Evolutionary conservation across 1,140 invertebrate genomes (phyloP), one percentile per base, ranked within the genome.

Genomic region (Halictus rubicundus): DNA sequence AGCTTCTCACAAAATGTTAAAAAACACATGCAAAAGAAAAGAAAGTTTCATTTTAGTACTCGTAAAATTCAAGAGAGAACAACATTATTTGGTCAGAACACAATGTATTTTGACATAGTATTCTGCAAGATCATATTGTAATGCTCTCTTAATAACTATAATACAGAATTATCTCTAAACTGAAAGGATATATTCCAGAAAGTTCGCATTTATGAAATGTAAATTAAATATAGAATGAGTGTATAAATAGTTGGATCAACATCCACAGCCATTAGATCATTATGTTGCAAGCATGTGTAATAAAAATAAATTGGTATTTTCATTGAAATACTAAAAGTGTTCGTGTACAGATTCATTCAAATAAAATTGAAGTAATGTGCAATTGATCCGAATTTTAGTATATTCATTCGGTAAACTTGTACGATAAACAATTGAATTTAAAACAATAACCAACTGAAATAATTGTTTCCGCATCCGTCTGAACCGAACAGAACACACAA

Each of bases 201-300:
- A 59, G 14, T 39, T 68, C 54, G 39, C 27, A 60, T 19, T 46
- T 64, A 76, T 49, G 60, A 16, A 16, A 65, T 60, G 14, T 72
- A 80, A 3, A 73, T 84, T 87, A 87, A 87, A 83, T 87, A 87
- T 87, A 84, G 77, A 80, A 80, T 23, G 42, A 63, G 65, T 59
- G 42, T 84, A 86, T 69, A 85, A 86, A 87, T 83, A 88, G 71
- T 80, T 68, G 68, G 52, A 59, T 80, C 73, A 88, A 83, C 79
- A 83, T 86, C 69, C 70, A 87, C 81, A 81, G 84, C 72, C 79
- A 78, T 66, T 87, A 80, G 69, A 80, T 54, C 42, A 74, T 78
- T 60, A 42, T 54, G 42, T 78, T 63, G 70, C 27, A 57, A 77
- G 59, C 32, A 65, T 59, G 14, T 23, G 32, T 76, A 63, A 73